A percentile compares a stretch with the other conserved stretches of the same genome.
phyloP scores from a whole-genome alignment of 2,888 invertebrate genomes.

The Caenorhabditis wallacei region DNA sequence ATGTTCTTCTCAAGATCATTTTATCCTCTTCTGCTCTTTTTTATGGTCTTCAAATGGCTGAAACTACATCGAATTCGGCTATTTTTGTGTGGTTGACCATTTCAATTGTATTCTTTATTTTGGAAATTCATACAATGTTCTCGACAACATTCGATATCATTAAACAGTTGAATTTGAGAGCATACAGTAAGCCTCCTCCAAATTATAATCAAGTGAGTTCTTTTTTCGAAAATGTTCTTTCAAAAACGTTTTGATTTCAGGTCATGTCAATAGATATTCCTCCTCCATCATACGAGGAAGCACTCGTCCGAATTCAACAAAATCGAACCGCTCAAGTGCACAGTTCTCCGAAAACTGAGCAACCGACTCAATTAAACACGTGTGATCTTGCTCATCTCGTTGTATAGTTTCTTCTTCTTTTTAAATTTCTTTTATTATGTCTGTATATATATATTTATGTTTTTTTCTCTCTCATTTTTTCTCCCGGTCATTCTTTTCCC shows the following conservation, averaged over 20 bases:
- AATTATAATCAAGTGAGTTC: conserved; percentile 66
- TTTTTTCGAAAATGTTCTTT: neutral
- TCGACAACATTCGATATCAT: conserved; percentile 70
- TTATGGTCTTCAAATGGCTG: conserved; percentile 72
- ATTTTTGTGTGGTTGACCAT: conserved; percentile 68
- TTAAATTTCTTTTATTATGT: neutral
- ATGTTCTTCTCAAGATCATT: conserved; percentile 69
- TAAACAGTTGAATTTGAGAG: conserved; percentile 67
- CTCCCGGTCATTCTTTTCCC: conserved; percentile 9
- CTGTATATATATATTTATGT: conserved; percentile 38
- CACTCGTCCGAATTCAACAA: conserved; percentile 46
- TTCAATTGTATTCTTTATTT: conserved; percentile 68
- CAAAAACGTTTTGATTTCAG: conserved; percentile 19
- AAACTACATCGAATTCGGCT: conserved; percentile 58
- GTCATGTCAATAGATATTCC: conserved; percentile 62
- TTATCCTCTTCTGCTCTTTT: conserved; percentile 71
- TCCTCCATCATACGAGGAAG: conserved; percentile 65
- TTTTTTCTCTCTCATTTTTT: conserved; percentile 11
- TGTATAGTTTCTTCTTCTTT: conserved; percentile 26
- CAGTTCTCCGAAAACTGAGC: neutral
- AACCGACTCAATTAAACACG: conserved; percentile 36
- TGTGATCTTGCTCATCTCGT: conserved; percentile 50
- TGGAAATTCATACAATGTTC: conserved; percentile 72
- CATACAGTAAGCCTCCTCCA: conserved; percentile 69
- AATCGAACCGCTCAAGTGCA: conserved; percentile 11